Conservation (phyloP, 2,113 vertebrate species). For the Axis porcinus region DNA sequence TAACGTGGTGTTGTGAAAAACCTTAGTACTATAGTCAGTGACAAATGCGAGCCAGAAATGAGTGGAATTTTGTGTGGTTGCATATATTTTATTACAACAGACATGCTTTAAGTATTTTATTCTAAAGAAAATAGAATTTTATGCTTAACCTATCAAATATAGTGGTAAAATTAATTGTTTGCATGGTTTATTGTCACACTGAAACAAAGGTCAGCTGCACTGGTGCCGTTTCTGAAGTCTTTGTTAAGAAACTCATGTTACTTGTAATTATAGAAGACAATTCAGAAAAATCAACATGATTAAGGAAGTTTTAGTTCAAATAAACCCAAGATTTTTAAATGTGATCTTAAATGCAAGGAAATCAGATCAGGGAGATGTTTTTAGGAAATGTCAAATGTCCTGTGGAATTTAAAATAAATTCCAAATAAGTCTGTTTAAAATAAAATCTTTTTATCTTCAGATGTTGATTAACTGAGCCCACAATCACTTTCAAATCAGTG, state of each 20-base stretch:
- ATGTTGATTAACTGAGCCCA: background rate
- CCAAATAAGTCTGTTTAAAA: conserved; percentile 30
- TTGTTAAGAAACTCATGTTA: conserved; percentile 31
- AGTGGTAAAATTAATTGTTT: conserved; percentile 47
- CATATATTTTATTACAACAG: background rate
- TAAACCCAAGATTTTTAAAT: conserved; percentile 24
- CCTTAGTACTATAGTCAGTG: background rate
- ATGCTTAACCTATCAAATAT: conserved; percentile 33
- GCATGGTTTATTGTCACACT: conserved; percentile 7
- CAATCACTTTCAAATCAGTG: background rate
- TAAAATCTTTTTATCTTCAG: background rate
- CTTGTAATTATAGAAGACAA: conserved; percentile 29
- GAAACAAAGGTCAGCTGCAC: conserved; percentile 19
- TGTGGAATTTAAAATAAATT: conserved; percentile 25
- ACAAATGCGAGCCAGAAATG: background rate
- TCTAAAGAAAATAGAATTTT: conserved; percentile 42
- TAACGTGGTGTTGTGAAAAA: background rate
- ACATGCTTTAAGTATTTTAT: conserved; percentile 11
- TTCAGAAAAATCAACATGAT: background rate
- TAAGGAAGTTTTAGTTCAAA: conserved; percentile 16
- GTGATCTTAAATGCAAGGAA: background rate
- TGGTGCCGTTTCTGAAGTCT: conserved; percentile 17
- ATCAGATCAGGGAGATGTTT: background rate
- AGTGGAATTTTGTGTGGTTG: conserved; percentile 32
- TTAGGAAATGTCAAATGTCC: background rate